Evolutionary conservation across 2,888 invertebrate genomes (phyloP).

Genomic region (Drosophila eohydei): DNA sequence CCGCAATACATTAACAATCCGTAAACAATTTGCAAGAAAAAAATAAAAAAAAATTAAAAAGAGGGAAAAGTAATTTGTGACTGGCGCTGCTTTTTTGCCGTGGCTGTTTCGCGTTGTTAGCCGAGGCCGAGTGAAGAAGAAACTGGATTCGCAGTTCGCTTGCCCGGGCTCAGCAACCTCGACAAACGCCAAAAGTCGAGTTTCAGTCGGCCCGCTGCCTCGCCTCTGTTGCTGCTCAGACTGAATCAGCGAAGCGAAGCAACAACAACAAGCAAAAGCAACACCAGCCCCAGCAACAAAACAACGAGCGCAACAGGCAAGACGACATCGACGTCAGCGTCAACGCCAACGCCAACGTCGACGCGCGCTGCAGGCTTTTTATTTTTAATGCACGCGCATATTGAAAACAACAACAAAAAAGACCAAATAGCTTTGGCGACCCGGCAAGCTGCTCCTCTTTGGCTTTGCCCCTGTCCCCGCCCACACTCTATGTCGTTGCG

Average conservation of each 20-base stretch:
- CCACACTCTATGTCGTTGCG: constrained; percentile 52
- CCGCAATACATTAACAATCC: constrained; percentile 32
- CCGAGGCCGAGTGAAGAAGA: constrained; percentile 78
- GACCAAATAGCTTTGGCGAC: constrained; percentile 52
- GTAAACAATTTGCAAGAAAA: constrained; percentile 22
- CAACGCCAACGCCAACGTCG: constrained; percentile 17
- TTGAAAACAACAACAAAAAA: constrained; percentile 17
- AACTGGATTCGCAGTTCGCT: constrained; percentile 75
- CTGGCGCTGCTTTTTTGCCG: constrained; percentile 43
- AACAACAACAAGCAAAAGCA: constrained; percentile 49
- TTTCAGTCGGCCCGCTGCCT: constrained; percentile 54
- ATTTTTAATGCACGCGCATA: constrained; percentile 62
- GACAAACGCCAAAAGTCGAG: constrained; percentile 75
- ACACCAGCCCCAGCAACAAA: constrained; percentile 23
- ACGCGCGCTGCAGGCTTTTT: constrained; percentile 66
- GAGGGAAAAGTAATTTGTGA: constrained; percentile 24
- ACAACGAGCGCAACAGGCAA: constrained; percentile 43
- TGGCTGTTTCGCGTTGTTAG: constrained; percentile 61
- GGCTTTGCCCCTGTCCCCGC: constrained; percentile 10
- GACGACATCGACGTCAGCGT: constrained; percentile 14
- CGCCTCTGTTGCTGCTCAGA: constrained; percentile 35
- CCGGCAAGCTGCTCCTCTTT: constrained; percentile 48
- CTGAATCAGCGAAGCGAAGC: constrained; percentile 73
- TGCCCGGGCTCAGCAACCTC: constrained; percentile 74
- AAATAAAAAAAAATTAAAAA: background rate